Conservation (phyloP, 2,113 vertebrate genomes). For the Halcyon malimbica region DNA sequence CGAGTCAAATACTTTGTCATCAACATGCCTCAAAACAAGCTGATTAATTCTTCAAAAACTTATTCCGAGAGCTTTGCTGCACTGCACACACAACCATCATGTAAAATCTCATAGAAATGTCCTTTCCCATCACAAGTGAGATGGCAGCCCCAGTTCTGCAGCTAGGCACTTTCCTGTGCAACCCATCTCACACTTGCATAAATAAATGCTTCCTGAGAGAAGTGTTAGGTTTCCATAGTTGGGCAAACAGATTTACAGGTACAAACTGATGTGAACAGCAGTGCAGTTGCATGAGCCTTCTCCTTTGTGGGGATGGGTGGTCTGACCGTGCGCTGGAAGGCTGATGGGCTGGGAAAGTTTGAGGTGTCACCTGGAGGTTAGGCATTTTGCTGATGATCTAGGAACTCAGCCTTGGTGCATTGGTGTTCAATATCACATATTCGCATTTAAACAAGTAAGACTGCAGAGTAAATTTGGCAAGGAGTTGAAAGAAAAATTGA, state of each 20-base stretch:
- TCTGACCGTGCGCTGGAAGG: neutral
- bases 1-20: neutral
- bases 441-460: neutral
- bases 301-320: neutral
- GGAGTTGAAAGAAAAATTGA: neutral
- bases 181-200: neutral
- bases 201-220: neutral
- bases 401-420: neutral
- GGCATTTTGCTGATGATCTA: neutral
- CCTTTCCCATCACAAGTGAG: neutral
- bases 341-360: neutral
- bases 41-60: neutral
- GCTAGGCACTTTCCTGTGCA: neutral
- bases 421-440: neutral
- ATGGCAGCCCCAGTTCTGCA: neutral
- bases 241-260: neutral
- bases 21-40: neutral
- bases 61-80: conserved; percentile 7
- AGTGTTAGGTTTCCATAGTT: neutral
- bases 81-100: neutral
- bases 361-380: rapidly evolving
- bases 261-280: neutral
- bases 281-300: neutral
- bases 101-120: neutral
- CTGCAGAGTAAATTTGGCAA: neutral